Conservation (phyloP, 2,888 invertebrate genomes). For the Scelioninae gen. 1 region DNA sequence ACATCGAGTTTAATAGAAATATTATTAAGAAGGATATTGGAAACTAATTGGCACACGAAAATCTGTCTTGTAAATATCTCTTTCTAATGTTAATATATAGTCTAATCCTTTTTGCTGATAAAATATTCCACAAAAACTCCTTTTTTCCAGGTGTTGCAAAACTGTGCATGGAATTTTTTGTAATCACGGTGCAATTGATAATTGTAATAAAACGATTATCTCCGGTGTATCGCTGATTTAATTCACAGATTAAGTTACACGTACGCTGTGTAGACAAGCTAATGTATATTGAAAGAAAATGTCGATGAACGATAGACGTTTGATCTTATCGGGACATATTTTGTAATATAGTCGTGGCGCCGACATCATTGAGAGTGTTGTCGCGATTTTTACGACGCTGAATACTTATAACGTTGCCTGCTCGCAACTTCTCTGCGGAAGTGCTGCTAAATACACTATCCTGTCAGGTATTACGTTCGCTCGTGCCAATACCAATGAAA, state of each 20-base stretch:
- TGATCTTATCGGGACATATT: constrained; percentile 61
- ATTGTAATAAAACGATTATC: constrained; percentile 59
- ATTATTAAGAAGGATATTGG: too few species aligned
- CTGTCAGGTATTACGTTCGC: constrained; percentile 71
- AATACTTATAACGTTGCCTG: constrained; percentile 56
- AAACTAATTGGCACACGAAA: too few species aligned
- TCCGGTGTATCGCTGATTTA: constrained; percentile 52
- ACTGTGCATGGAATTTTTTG: constrained; percentile 51
- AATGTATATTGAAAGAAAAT: constrained; percentile 48
- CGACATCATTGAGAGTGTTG: constrained; percentile 63
- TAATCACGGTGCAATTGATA: constrained; percentile 54
- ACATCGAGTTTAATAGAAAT: too few species aligned
- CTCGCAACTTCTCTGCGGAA: constrained; percentile 69
- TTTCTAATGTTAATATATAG: constrained; percentile 9
- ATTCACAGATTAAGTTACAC: constrained; percentile 52
- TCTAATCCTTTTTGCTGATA: constrained; percentile 5
- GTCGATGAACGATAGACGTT: constrained; percentile 60
- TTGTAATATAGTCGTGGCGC: constrained; percentile 63
- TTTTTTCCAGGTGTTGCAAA: constrained; percentile 37
- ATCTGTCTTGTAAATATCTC: neutral
- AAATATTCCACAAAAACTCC: constrained; percentile 18
- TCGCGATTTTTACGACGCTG: constrained; percentile 51
- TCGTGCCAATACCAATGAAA: constrained; percentile 41
- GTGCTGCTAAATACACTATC: constrained; percentile 73
- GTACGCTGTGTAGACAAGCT: constrained; percentile 12